Evolutionary conservation across 2,888 invertebrate species (phyloP).

Genomic region (Clivina fossor): DNA sequence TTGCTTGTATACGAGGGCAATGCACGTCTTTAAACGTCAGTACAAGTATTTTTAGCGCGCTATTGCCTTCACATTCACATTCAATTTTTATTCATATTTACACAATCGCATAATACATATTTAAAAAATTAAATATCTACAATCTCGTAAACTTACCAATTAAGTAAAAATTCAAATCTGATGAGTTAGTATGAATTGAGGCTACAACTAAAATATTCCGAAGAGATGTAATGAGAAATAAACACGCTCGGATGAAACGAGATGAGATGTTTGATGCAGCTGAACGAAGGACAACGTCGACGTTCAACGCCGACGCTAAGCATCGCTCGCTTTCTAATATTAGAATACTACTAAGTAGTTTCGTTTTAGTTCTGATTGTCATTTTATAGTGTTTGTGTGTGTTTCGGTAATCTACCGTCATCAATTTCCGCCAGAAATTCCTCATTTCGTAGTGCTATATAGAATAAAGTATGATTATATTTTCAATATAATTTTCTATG

Average conservation of each 20-base stretch:
- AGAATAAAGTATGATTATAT: too few relatives aligned
- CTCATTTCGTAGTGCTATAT: slow-evolving; percentile 8
- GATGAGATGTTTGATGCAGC: background rate
- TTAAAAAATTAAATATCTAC: too few relatives aligned
- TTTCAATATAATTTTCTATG: too few relatives aligned
- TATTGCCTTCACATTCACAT: too few relatives aligned
- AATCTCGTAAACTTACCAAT: too few relatives aligned
- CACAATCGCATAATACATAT: too few relatives aligned
- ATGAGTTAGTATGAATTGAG: too few relatives aligned
- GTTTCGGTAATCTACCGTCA: too few relatives aligned
- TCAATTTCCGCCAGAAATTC: slow-evolving; percentile 18
- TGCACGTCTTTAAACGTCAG: slow-evolving; percentile 9
- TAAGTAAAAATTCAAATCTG: too few relatives aligned
- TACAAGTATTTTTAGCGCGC: slow-evolving; percentile 14
- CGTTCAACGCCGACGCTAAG: slow-evolving; percentile 22
- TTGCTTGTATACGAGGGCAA: slow-evolving; percentile 15
- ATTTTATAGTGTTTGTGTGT: slow-evolving; percentile 21
- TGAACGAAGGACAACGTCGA: slow-evolving; percentile 9
- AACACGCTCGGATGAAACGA: background rate
- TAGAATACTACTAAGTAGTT: slow-evolving; percentile 27
- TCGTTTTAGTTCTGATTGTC: slow-evolving; percentile 26
- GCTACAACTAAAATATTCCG: too few relatives aligned
- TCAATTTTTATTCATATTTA: too few relatives aligned
- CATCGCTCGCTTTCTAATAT: slow-evolving; percentile 28
- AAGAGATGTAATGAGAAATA: too few relatives aligned